These are phyloP conservation scores for Lobophora halterata DNA, from an alignment of 2,888 invertebrate species.

Conservation along the genomic window DNA sequence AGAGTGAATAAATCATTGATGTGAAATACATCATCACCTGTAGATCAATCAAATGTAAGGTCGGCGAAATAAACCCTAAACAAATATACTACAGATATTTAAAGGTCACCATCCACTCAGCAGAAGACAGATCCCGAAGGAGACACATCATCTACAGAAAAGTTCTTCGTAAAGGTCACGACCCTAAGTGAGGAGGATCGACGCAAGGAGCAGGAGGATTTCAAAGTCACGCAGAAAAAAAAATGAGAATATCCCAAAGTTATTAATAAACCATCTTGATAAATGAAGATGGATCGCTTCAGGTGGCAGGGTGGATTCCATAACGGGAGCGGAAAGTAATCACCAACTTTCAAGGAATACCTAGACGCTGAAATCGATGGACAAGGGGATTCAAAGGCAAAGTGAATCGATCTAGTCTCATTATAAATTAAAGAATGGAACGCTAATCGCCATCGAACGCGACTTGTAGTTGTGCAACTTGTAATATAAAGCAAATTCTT, in stretches of 20 bases:
- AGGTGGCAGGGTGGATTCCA: conserved; percentile 8
- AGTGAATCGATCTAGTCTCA: conserved; percentile 28
- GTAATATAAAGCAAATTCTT: too few relatives aligned
- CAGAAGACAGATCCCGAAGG: too few relatives aligned
- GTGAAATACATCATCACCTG: conserved; percentile 3
- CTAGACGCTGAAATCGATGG: conserved; percentile 14
- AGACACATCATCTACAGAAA: too few relatives aligned
- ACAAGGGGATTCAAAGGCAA: conserved; percentile 14
- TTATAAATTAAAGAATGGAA: conserved; percentile 28
- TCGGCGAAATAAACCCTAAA: conserved; percentile 7
- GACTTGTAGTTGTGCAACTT: conserved; percentile 7
- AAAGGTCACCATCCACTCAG: too few relatives aligned
- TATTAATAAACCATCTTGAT: conserved; percentile 13
- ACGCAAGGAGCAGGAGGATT: too few relatives aligned
- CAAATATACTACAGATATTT: conserved; percentile 2
- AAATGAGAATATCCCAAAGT: conserved; percentile 4
- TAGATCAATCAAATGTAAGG: conserved; percentile 9
- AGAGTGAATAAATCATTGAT: not conserved
- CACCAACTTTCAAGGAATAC: conserved; percentile 14
- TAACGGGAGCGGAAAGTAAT: conserved; percentile 9
- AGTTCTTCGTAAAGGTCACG: too few relatives aligned
- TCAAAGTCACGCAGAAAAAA: not conserved
- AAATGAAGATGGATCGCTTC: conserved; percentile 11
- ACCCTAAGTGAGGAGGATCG: too few relatives aligned
- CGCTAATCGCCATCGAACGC: conserved; percentile 1